Percentiles rank a stretch among this genome's conserved stretches.
These are phyloP conservation scores for Nerophis ophidion DNA, from an alignment of 2,113 vertebrate species.

Conservation along the genomic window DNA sequence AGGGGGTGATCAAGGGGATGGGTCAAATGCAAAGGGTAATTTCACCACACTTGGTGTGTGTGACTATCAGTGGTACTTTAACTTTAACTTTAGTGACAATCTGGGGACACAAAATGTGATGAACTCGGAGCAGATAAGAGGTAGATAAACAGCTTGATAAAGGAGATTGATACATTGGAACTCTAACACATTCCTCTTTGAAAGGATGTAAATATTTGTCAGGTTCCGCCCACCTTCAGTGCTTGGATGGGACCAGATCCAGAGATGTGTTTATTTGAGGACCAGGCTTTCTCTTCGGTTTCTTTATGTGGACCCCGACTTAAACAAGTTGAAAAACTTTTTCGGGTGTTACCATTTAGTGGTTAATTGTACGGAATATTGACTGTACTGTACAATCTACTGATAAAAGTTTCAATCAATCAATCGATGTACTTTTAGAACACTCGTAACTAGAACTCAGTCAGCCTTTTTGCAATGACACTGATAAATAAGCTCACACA, in stretches of 20 bases:
- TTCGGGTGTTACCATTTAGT: too few species aligned
- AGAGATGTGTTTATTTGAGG: constrained; percentile 37
- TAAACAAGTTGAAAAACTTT: too few species aligned
- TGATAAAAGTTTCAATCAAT: too few species aligned
- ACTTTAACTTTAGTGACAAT: too few species aligned
- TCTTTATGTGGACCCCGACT: too few species aligned
- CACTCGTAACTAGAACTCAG: constrained; percentile 10
- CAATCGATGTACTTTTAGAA: constrained; percentile 26
- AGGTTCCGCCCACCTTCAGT: constrained; percentile 33
- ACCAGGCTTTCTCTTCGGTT: constrained; percentile 11
- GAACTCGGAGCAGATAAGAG: not conserved
- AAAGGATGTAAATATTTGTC: constrained; percentile 35
- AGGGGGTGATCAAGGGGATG: too few species aligned
- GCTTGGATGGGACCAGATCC: constrained; percentile 4
- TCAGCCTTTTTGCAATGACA: constrained; percentile 12
- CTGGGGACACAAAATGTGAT: not conserved
- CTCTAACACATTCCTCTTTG: constrained; percentile 10
- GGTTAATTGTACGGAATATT: too few species aligned
- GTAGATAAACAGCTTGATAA: constrained; percentile 8
- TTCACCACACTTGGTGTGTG: too few species aligned
- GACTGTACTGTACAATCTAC: too few species aligned
- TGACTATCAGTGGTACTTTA: too few species aligned
- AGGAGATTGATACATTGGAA: constrained; percentile 16
- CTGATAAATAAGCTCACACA: constrained; percentile 16
- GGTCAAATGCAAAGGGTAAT: too few species aligned